Evolutionary conservation across 2,888 invertebrate genomes (phyloP).

Genomic region (Synanthedon andrenaeformis): DNA sequence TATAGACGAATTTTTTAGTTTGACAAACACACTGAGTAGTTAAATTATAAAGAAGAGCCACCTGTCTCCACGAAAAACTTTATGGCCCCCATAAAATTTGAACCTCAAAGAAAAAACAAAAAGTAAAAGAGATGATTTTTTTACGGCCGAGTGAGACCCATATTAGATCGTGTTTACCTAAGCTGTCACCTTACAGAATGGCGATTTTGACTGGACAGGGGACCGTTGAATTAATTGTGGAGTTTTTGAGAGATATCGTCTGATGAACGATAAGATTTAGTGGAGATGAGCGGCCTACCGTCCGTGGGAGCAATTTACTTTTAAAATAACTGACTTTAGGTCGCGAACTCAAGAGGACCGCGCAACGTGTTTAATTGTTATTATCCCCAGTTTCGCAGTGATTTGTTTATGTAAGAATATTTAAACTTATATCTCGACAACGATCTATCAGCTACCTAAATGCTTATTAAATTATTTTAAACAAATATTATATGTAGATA

Average conservation of each 20-base stretch:
- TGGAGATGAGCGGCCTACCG: constrained; percentile 28
- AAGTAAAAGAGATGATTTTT: constrained; percentile 42
- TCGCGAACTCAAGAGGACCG: constrained; percentile 27
- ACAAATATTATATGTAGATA: too few species aligned
- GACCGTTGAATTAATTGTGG: constrained; percentile 60
- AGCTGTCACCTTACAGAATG: constrained; percentile 67
- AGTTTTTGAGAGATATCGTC: constrained; percentile 57
- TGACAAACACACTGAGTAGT: constrained; percentile 33
- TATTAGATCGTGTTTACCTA: constrained; percentile 69
- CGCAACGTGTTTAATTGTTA: constrained; percentile 42
- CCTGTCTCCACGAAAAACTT: constrained; percentile 70
- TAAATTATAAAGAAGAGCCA: constrained; percentile 67
- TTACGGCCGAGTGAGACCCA: constrained; percentile 52
- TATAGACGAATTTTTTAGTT: constrained; percentile 38
- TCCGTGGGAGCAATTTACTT: constrained; percentile 45
- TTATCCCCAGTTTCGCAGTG: constrained; percentile 21
- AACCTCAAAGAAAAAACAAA: constrained; percentile 64
- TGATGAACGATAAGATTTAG: constrained; percentile 54
- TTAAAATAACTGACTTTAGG: constrained; percentile 28
- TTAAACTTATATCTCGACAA: background rate
- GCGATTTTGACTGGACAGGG: constrained; percentile 61
- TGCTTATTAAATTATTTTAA: background rate
- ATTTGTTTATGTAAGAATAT: background rate
- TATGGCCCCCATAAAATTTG: constrained; percentile 68
- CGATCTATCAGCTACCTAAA: background rate